Evolutionary conservation across 1,140 invertebrate genomes (phyloP).

Genomic region (Acromyrmex heyeri): DNA sequence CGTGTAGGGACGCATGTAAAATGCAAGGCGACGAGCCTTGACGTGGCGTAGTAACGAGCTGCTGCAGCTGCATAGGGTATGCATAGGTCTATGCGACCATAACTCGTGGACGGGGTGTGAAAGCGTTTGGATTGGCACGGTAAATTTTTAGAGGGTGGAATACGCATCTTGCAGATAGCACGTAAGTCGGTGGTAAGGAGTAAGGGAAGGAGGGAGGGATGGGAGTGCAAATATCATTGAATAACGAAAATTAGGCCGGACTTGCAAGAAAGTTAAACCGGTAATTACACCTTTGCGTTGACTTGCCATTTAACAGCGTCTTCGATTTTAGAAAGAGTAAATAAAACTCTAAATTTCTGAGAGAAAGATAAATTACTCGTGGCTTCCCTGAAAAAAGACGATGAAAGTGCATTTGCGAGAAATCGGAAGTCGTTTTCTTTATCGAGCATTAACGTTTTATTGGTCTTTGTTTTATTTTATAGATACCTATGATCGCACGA

Average conservation of each 20-base stretch:
- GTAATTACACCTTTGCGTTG: background rate
- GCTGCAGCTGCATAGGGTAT: conserved; percentile 70
- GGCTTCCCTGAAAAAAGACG: background rate
- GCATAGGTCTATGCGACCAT: conserved; percentile 63
- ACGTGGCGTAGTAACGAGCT: conserved; percentile 73
- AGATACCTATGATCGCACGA: conserved; percentile 3
- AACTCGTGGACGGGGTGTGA: conserved; percentile 61
- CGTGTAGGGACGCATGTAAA: conserved; percentile 77
- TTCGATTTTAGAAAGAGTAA: background rate
- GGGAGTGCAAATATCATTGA: conserved; percentile 28
- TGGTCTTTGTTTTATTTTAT: conserved; percentile 39
- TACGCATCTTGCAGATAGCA: conserved; percentile 11
- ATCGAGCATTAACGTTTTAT: conserved; percentile 63
- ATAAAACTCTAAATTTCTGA: background rate
- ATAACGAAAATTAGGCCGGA: background rate
- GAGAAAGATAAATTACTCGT: background rate
- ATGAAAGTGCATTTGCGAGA: conserved; percentile 20
- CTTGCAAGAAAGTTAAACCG: conserved; percentile 22
- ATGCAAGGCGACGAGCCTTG: conserved; percentile 75
- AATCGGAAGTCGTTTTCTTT: conserved; percentile 46
- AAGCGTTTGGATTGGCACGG: conserved; percentile 70
- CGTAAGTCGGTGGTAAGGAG: background rate
- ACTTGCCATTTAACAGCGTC: background rate
- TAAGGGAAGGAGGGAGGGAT: background rate
- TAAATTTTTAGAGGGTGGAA: conserved; percentile 68